phyloP scores from a whole-genome alignment of 1,140 invertebrate genomes.

The Colletes latitarsis region DNA sequence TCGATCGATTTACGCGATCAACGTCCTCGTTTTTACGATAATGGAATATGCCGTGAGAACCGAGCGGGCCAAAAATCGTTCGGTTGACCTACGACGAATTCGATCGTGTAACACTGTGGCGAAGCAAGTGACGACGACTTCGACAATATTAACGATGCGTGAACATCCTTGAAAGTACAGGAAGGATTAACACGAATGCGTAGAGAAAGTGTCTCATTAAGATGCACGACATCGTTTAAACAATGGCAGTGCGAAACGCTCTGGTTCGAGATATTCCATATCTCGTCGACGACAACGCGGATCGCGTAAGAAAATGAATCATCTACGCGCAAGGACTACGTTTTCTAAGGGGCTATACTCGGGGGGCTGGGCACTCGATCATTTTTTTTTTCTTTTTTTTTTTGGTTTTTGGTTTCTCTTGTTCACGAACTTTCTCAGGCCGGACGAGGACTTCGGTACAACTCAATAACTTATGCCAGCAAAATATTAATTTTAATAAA shows the following conservation, averaged over 20 bases:
- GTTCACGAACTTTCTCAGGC: slow-evolving; percentile 57
- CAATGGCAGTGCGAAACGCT: slow-evolving; percentile 59
- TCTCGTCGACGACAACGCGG: slow-evolving; percentile 25
- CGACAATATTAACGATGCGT: slow-evolving; percentile 19
- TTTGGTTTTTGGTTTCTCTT: neutral
- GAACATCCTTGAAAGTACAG: slow-evolving; percentile 38
- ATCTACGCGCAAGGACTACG: slow-evolving; percentile 8
- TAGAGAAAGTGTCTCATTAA: too few species aligned
- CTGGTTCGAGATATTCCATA: slow-evolving; percentile 23
- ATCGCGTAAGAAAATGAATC: slow-evolving; percentile 34
- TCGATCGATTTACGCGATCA: slow-evolving; percentile 46
- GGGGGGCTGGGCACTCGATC: slow-evolving; percentile 37
- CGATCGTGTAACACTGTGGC: neutral
- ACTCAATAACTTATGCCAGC: slow-evolving; percentile 71
- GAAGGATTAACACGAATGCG: slow-evolving; percentile 34
- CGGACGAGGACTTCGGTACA: slow-evolving; percentile 69
- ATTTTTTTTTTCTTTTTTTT: neutral
- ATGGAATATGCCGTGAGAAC: slow-evolving; percentile 5
- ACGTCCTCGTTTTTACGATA: neutral
- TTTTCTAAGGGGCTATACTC: neutral
- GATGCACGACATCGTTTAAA: slow-evolving; percentile 7
- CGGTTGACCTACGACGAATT: slow-evolving; percentile 14
- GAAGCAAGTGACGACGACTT: too few species aligned
- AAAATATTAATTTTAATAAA: slow-evolving; percentile 74
- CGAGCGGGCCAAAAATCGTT: neutral